These are phyloP conservation scores for Aurelia aurita complex sp. Pacific DNA, from an alignment of 30 jellyfish, hydroid and myxozoan genomes.

Conservation along the genomic window DNA sequence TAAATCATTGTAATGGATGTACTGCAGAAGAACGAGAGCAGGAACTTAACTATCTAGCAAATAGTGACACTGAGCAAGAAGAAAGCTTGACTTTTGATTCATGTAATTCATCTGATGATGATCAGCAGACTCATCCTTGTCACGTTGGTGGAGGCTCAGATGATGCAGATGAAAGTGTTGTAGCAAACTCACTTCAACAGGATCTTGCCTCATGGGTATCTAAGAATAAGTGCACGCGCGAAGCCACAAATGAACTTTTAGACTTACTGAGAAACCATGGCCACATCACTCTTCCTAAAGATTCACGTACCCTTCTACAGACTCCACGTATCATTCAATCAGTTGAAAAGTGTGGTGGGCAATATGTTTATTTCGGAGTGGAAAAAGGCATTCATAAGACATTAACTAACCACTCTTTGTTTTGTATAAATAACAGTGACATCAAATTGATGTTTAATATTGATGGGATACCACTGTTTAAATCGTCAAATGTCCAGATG, in stretches of 20 bases:
- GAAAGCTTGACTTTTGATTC: no score
- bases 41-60: no score
- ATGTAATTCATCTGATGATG: no score
- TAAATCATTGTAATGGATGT: no score
- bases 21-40: no score
- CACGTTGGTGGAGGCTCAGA: no score
- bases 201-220: constrained; percentile 42
- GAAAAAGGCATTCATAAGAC: background rate
- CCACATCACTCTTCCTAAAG: constrained; percentile 42
- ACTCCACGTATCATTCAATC: constrained; percentile 42
- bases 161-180: no score
- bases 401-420: constrained; percentile 1
- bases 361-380: no score
- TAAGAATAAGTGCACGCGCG: constrained; percentile 32
- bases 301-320: constrained; percentile 49
- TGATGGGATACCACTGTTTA: constrained; percentile 55
- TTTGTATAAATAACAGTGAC: background rate
- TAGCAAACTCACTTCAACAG: background rate
- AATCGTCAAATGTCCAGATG: background rate
- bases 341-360: no score
- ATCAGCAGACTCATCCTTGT: no score
- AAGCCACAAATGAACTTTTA: constrained; percentile 21
- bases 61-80: no score
- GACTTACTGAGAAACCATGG: constrained; percentile 23
- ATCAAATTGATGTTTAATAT: constrained; percentile 9